Percentiles rank a stretch among this genome's conserved stretches.
Evolutionary conservation across 2,113 vertebrate genomes (phyloP).

Genomic region (Nothocercus nigrocapillus): DNA sequence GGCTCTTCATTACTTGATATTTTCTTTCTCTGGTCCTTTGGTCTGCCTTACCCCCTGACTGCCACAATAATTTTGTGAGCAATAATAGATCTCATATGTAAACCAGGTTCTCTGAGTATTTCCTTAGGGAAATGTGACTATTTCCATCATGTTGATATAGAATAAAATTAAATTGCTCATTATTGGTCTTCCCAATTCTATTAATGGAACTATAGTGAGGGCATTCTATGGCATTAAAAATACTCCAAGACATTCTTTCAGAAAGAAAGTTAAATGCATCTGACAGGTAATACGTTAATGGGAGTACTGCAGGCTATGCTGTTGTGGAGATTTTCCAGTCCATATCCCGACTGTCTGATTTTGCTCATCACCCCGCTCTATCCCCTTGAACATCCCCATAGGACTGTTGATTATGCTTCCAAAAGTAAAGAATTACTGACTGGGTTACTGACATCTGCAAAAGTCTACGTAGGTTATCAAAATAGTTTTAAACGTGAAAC

Average conservation of each 20-base stretch:
- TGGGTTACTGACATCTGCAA: not conserved
- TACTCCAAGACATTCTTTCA: not conserved
- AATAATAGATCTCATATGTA: not conserved
- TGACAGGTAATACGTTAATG: not conserved
- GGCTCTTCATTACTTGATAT: not conserved
- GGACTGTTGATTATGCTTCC: not conserved
- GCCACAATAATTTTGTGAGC: not conserved
- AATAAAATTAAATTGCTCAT: not conserved
- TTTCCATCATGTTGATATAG: not conserved
- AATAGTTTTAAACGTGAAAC: not conserved
- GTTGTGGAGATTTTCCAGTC: not conserved
- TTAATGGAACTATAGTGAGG: not conserved
- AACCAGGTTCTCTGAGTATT: not conserved
- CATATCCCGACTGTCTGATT: not conserved
- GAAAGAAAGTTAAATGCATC: not conserved
- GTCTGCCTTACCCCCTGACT: not conserved
- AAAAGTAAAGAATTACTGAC: not conserved
- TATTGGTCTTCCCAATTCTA: not conserved
- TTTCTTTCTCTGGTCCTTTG: not conserved
- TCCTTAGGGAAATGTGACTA: not conserved
- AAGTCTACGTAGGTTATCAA: not conserved
- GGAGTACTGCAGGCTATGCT: not conserved
- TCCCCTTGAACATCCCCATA: not conserved
- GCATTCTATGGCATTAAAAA: not conserved
- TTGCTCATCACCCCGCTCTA: not conserved